Evolutionary conservation across 2,113 vertebrate genomes (phyloP).

Genomic region (Acrocephalus arundinaceus): DNA sequence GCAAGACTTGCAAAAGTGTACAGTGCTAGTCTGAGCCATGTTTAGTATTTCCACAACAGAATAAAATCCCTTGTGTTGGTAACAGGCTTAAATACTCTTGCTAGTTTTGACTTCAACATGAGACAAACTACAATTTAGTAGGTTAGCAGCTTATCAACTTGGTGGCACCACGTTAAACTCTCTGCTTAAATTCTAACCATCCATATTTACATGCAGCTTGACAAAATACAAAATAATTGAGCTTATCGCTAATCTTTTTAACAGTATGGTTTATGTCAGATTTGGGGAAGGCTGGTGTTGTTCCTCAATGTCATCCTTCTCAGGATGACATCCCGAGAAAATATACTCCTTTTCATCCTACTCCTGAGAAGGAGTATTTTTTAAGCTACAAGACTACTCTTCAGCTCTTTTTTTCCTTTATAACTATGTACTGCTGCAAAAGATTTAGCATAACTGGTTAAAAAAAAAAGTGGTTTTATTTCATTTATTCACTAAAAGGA

Average conservation of each 20-base stretch:
- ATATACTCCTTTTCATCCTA: too few species aligned
- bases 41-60: background rate
- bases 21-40: background rate
- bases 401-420: background rate
- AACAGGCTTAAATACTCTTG: background rate
- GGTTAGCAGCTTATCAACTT: background rate
- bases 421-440: background rate
- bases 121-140: background rate
- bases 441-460: background rate
- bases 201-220: background rate
- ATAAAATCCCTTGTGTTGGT: background rate
- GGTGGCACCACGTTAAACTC: background rate
- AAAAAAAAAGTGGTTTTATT: background rate
- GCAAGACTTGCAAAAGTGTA: background rate
- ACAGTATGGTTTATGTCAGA: background rate
- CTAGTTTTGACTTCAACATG: background rate
- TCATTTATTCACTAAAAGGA: background rate
- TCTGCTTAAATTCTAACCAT: background rate
- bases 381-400: background rate
- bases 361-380: background rate
- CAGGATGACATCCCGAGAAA: background rate
- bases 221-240: background rate
- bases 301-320: background rate
- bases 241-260: background rate
- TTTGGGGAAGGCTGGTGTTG: background rate